These are phyloP conservation scores for Ctenopoma multispine DNA, from an alignment of 2,797 vertebrate genomes.

Conservation along the genomic window DNA sequence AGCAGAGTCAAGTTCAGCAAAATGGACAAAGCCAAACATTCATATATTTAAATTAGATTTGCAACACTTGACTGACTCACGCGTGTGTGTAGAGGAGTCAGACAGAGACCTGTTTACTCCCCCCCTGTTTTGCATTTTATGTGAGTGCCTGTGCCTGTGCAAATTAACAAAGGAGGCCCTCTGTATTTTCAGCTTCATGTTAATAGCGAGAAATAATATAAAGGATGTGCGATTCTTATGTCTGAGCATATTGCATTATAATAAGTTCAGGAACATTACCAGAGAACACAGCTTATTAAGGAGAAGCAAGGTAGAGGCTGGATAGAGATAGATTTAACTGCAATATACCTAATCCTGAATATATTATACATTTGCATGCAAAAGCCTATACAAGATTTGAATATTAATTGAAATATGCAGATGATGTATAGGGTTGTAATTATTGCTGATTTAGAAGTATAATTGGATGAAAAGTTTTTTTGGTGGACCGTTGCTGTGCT, in stretches of 20 bases:
- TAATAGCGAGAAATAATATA: constrained; percentile 88
- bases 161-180: constrained; percentile 84
- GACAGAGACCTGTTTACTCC: constrained; percentile 80
- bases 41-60: constrained; percentile 90
- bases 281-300: constrained; percentile 85
- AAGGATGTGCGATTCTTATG: constrained; percentile 81
- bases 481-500: constrained; percentile 49
- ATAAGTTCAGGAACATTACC: constrained; percentile 86
- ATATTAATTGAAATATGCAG: constrained; percentile 88
- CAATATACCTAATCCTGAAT: constrained; percentile 87
- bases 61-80: constrained; percentile 85
- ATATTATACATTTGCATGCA: constrained; percentile 85
- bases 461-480: constrained; percentile 82
- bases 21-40: constrained; percentile 86
- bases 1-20: constrained; percentile 66
- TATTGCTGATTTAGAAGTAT: constrained; percentile 83
- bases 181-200: constrained; percentile 78
- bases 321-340: constrained; percentile 82
- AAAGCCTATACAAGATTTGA: constrained; percentile 83
- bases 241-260: constrained; percentile 84
- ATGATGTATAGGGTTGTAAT: constrained; percentile 83
- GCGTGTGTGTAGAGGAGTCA: constrained; percentile 52
- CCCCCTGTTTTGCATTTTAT: constrained; percentile 76
- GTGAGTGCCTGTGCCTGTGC: constrained; percentile 77
- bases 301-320: constrained; percentile 78